A percentile compares a stretch with the other conserved stretches of the same genome.
Evolutionary conservation across 2,888 invertebrate genomes (phyloP).

Genomic region (Epicampocera succincta): DNA sequence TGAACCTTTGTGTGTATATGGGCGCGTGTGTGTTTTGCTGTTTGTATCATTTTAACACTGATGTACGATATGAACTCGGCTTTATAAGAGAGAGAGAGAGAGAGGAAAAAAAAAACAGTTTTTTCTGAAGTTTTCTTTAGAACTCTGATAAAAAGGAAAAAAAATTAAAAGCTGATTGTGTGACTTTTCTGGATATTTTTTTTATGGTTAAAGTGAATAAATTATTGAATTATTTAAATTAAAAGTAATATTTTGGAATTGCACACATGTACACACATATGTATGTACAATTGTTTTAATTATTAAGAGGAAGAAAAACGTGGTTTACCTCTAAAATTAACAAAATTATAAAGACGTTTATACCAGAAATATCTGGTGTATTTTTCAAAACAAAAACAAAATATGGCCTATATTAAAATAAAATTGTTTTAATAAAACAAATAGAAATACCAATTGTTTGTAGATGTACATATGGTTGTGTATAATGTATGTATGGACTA

Average conservation of each 20-base stretch:
- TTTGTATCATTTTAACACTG: slow-evolving; percentile 36
- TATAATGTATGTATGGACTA: neutral
- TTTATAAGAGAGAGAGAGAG: slow-evolving; percentile 33
- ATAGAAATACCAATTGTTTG: no score
- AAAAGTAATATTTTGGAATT: neutral
- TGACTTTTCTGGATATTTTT: slow-evolving; percentile 28
- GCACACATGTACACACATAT: neutral
- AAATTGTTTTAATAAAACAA: no score
- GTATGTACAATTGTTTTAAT: slow-evolving; percentile 7
- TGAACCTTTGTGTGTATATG: slow-evolving; percentile 58
- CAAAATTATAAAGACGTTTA: neutral
- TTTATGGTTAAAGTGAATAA: slow-evolving; percentile 36
- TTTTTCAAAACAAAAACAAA: neutral
- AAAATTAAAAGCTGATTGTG: slow-evolving; percentile 51
- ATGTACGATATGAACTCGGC: slow-evolving; percentile 59
- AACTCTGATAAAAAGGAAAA: slow-evolving; percentile 33
- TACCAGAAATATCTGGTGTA: slow-evolving; percentile 8
- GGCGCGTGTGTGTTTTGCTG: slow-evolving; percentile 9
- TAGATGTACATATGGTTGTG: no score
- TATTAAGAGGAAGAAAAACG: slow-evolving; percentile 21
- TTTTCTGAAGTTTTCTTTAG: slow-evolving; percentile 49
- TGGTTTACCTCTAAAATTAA: neutral
- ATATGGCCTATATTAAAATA: neutral
- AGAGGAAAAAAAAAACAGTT: slow-evolving; percentile 30
- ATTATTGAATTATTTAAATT: slow-evolving; percentile 27